Evolutionary conservation across 2,888 invertebrate genomes (phyloP).

Genomic region (Leucophenga maculata): DNA sequence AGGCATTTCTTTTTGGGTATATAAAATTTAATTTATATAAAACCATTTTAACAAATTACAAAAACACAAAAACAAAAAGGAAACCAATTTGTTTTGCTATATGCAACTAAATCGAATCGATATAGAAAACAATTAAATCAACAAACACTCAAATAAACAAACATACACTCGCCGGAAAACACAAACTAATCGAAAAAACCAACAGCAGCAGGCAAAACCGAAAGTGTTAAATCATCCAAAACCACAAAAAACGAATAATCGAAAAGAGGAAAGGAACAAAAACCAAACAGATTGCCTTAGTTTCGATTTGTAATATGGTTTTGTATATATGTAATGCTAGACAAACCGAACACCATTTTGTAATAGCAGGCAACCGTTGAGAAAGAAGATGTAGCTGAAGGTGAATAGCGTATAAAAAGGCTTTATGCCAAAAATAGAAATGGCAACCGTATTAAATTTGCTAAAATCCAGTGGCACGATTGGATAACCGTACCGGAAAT

Average conservation of each 20-base stretch:
- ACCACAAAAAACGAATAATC: too few species aligned
- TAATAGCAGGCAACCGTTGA: too few species aligned
- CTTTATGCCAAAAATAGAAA: slow-evolving; percentile 53
- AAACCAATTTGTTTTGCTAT: too few species aligned
- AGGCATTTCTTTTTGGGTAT: too few species aligned
- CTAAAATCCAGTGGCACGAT: slow-evolving; percentile 3
- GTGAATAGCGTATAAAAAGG: slow-evolving; percentile 26
- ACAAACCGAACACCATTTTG: not conserved
- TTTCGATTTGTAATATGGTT: slow-evolving; percentile 9
- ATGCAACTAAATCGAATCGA: too few species aligned
- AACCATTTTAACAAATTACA: too few species aligned
- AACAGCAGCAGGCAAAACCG: slow-evolving; percentile 31
- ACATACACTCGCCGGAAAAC: not conserved
- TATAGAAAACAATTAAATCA: too few species aligned
- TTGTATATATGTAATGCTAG: slow-evolving; percentile 19
- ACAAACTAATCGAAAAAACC: slow-evolving; percentile 13
- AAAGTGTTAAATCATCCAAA: slow-evolving; percentile 44
- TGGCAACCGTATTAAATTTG: slow-evolving; percentile 44
- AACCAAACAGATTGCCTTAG: slow-evolving; percentile 21
- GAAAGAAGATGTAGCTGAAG: too few species aligned
- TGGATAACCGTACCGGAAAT: slow-evolving; percentile 45
- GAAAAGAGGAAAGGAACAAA: too few species aligned
- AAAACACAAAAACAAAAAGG: too few species aligned
- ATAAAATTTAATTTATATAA: too few species aligned
- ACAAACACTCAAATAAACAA: not conserved